Conservation (phyloP, 2,113 vertebrate species). For the Brachionichthys hirsutus region DNA sequence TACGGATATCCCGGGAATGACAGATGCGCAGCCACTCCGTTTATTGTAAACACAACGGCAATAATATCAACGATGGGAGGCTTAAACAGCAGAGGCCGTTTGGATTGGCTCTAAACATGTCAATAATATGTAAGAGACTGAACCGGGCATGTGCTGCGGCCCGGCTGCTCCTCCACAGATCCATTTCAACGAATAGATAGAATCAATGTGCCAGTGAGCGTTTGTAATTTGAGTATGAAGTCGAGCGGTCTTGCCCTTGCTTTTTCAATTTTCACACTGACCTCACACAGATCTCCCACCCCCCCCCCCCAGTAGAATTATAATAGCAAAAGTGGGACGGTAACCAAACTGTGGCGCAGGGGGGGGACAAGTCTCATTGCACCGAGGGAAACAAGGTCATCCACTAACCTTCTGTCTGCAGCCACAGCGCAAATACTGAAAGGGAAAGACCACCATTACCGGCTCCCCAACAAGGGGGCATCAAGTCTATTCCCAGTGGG, state of each 20-base stretch:
- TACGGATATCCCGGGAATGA: slow-evolving; percentile 45
- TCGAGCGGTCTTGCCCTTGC: slow-evolving; percentile 40
- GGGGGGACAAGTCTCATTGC: slow-evolving; percentile 49
- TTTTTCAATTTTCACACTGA: slow-evolving; percentile 46
- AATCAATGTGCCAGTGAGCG: slow-evolving; percentile 56
- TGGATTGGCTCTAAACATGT: slow-evolving; percentile 59
- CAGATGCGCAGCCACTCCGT: slow-evolving; percentile 46
- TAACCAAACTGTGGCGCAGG: slow-evolving; percentile 33
- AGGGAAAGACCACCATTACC: slow-evolving; percentile 63
- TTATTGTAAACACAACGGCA: slow-evolving; percentile 65
- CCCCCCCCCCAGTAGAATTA: slow-evolving; percentile 54
- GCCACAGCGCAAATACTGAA: slow-evolving; percentile 52
- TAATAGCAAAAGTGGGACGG: slow-evolving; percentile 44
- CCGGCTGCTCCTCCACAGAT: slow-evolving; percentile 32
- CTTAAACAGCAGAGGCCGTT: slow-evolving; percentile 53
- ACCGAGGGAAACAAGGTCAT: slow-evolving; percentile 66
- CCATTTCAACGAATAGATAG: slow-evolving; percentile 48
- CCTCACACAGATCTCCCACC: slow-evolving; percentile 51
- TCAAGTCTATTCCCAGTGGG: slow-evolving; percentile 56
- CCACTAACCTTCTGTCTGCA: slow-evolving; percentile 55
- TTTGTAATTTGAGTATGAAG: slow-evolving; percentile 59
- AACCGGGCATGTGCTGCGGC: slow-evolving; percentile 6
- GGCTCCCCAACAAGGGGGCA: slow-evolving; percentile 55
- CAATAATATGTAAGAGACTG: slow-evolving; percentile 66
- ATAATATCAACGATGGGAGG: slow-evolving; percentile 61